These are phyloP conservation scores for Tetramorium bicarinatum DNA, from an alignment of 2,888 invertebrate genomes.

Conservation along the genomic window DNA sequence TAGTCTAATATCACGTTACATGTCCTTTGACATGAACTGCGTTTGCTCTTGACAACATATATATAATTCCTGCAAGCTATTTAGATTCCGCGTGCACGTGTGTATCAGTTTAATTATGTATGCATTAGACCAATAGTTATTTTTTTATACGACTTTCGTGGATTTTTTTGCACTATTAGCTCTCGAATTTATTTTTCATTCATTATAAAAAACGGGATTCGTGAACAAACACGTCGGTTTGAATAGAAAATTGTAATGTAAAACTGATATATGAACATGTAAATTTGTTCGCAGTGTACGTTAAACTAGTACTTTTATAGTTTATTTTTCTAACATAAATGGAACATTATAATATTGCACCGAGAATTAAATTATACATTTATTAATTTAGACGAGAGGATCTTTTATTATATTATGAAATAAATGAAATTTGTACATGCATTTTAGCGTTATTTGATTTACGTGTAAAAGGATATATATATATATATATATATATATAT, in stretches of 20 bases:
- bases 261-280: not conserved
- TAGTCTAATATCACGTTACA: slow-evolving; percentile 37
- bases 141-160: not conserved
- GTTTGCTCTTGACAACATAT: slow-evolving; percentile 29
- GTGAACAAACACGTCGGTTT: not conserved
- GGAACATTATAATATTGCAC: not conserved
- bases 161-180: not conserved
- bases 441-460: slow-evolving; percentile 7
- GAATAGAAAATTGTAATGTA: not conserved
- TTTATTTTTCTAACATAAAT: not conserved
- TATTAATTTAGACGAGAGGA: not conserved
- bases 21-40: slow-evolving; percentile 36
- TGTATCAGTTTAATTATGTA: slow-evolving; percentile 28
- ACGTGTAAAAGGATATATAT: slow-evolving; percentile 13
- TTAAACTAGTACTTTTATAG: not conserved
- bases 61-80: not conserved
- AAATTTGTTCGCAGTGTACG: not conserved
- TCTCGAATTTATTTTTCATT: not conserved
- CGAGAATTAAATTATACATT: slow-evolving; percentile 12
- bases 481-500: no score
- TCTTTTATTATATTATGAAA: slow-evolving; percentile 7
- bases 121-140: not conserved
- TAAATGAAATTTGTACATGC: slow-evolving; percentile 12
- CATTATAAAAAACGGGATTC: not conserved
- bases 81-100: not conserved